Base-by-base conservation (phyloP, 2,888 invertebrate species). In the Sinhomidia bicolor region DNA sequence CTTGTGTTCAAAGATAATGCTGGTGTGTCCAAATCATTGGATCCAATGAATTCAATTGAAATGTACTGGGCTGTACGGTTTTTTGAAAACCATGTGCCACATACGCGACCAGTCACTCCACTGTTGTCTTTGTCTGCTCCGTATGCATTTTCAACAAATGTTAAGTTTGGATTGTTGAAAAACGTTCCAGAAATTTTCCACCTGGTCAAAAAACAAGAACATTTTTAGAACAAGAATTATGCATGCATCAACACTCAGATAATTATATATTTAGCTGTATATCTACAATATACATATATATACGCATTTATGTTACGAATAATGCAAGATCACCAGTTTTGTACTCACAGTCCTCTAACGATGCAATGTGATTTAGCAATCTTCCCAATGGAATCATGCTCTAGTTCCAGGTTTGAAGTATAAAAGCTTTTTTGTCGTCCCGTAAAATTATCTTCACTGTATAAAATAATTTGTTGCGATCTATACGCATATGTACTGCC, bases 151-250 rank as follows among this genome's bases (percentile, higher is more conserved):
- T 90, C 90, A n/a, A 90, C 89, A 54, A 90, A 90, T 41, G 86
- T 89, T 2, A 89, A 26, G 57, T 83, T 88, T 10, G 90, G 83
- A 60, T 87, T 88, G 54, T 71, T 83, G 65, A 85, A 89, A 80
- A 90, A 89, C n/a, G 89, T 88, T 29, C 90, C 90, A n/a, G 85
- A 57, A 26, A 90, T 89, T 85, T 89, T 81, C 90, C 90, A 90
- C 54, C 90, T 90, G 17, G 7, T 17, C 36, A 36, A 68, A 51
- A 54, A n/a, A 71, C 23, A 20, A 36, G 41, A 44, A 36, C n/a
- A 71, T 23, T 41, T 51, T 51, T n/a, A 47, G 29, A 36, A 44
- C 7, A 4, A 29, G 1, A 62, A 7, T 20, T 47, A 47, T 7
- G 12, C 3, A 12, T 36, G 7, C 10, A 47, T 47, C n/a, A 47